These are phyloP conservation scores for Lathamus discolor DNA, from an alignment of 2,113 vertebrate species.

Conservation along the genomic window DNA sequence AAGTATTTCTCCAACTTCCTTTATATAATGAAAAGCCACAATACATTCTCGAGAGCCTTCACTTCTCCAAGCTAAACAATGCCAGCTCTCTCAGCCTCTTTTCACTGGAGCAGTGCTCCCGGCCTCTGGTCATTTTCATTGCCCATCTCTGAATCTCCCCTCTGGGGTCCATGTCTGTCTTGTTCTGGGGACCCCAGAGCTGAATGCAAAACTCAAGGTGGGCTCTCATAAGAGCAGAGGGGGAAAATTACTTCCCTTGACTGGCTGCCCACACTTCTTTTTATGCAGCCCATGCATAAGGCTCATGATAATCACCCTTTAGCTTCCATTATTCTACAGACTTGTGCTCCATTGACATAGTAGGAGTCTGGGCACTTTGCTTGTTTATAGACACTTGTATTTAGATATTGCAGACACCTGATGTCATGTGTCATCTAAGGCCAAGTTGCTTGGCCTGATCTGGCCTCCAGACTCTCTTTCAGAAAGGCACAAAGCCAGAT, in stretches of 20 bases:
- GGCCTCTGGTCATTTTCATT: background rate
- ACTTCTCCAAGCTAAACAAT: background rate
- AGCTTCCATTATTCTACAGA: background rate
- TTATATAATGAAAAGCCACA: background rate
- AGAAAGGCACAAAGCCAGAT: background rate
- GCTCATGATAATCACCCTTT: background rate
- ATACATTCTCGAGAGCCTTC: accelerated
- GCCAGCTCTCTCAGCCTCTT: background rate
- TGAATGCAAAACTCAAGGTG: background rate
- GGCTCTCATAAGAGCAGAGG: background rate
- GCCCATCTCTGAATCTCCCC: background rate
- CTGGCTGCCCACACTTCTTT: background rate
- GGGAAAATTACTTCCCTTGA: background rate
- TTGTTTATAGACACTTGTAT: background rate
- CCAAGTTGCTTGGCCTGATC: background rate
- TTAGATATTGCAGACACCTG: background rate
- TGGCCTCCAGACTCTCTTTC: background rate
- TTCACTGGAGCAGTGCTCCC: background rate
- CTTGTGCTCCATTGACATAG: background rate
- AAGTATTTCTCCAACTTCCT: background rate
- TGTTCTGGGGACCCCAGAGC: background rate
- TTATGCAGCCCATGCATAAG: background rate
- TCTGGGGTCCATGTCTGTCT: background rate
- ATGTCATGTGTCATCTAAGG: background rate
- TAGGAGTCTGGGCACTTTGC: background rate